These are phyloP conservation scores for Panurus biarmicus DNA, from an alignment of 2,113 vertebrate species.

Conservation along the genomic window DNA sequence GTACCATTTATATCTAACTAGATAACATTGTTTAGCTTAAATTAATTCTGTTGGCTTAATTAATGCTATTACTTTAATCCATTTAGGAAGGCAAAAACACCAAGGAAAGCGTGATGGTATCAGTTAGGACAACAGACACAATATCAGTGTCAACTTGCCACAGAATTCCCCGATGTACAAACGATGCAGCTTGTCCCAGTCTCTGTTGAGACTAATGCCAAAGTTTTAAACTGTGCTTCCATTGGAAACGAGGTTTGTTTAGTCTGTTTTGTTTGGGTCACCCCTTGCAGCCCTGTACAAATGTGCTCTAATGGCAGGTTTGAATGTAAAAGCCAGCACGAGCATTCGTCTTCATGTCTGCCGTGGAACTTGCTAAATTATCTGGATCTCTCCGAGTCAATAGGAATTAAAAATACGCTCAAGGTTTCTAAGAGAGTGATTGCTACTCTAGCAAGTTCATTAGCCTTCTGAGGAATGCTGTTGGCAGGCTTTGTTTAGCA, in stretches of 20 bases:
- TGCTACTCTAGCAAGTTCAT: conserved; percentile 49
- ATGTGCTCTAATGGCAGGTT: background rate
- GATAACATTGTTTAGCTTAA: conserved; percentile 2
- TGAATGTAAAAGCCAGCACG: conserved; percentile 21
- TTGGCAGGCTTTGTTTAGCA: conserved; percentile 43
- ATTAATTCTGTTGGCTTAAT: conserved; percentile 12
- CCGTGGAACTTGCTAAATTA: conserved; percentile 17
- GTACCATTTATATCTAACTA: background rate
- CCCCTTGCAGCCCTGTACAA: background rate
- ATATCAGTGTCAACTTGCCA: background rate
- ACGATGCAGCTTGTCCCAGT: background rate
- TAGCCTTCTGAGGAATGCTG: conserved; percentile 46
- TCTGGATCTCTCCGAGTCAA: conserved; percentile 1
- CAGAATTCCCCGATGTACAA: background rate
- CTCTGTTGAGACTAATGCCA: background rate
- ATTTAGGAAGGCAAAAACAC: background rate
- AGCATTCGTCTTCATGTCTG: conserved; percentile 41
- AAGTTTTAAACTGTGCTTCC: background rate
- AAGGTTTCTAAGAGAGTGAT: conserved; percentile 35
- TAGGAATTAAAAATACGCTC: conserved; percentile 48
- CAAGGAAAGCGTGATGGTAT: background rate
- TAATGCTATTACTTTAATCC: conserved; percentile 20
- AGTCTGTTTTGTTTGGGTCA: background rate
- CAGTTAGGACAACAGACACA: background rate
- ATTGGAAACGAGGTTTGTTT: background rate